A percentile compares a stretch with the other conserved stretches of the same genome.
Evolutionary conservation across 2,113 vertebrate species (phyloP).

Genomic region (Cheirogaleus medius): DNA sequence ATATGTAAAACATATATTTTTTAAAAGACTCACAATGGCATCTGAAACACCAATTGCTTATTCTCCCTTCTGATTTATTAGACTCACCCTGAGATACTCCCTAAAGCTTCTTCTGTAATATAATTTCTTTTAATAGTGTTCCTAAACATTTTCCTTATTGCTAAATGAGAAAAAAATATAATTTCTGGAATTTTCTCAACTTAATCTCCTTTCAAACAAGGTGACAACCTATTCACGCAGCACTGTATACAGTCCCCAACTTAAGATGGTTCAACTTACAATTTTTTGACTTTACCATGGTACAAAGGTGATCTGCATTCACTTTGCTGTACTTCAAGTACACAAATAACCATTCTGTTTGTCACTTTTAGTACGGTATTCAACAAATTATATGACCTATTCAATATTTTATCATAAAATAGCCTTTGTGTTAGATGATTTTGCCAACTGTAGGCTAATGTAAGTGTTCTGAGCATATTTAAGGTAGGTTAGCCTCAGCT

Average conservation of each 20-base stretch:
- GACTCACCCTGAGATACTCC: not conserved
- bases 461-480: not conserved
- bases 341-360: not conserved
- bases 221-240: not conserved
- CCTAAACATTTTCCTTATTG: slow-evolving; percentile 17
- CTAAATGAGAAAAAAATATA: not conserved
- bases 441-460: not conserved
- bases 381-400: not conserved
- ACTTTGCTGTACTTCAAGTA: not conserved
- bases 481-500: not conserved
- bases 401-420: not conserved
- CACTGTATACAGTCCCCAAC: not conserved
- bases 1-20: not conserved
- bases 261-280: not conserved
- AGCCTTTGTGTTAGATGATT: not conserved
- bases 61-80: not conserved
- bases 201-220: slow-evolving; percentile 9
- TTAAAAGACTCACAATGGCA: not conserved
- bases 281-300: not conserved
- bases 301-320: not conserved
- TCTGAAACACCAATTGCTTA: not conserved
- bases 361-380: not conserved
- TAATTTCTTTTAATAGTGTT: not conserved
- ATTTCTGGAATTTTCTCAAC: slow-evolving; percentile 13
- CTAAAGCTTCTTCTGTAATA: not conserved